Evolutionary conservation across 2,113 vertebrate species (phyloP).

Genomic region (Oxygymnocypris stewartii): DNA sequence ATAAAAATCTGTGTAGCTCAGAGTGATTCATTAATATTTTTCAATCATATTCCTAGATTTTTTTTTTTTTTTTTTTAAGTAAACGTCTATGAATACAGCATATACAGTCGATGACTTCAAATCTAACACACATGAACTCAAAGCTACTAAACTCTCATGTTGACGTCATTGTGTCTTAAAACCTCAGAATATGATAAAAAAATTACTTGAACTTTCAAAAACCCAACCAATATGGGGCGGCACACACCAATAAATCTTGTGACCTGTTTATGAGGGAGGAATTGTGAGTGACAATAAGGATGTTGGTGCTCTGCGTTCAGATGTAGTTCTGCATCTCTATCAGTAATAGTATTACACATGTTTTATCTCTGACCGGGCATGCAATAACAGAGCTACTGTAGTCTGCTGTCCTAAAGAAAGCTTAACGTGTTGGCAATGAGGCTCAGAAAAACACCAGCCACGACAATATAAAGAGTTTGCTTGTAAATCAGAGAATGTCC

Average conservation of each 20-base stretch:
- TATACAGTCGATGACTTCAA: neutral
- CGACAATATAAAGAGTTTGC: constrained; percentile 25
- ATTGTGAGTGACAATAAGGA: constrained; percentile 13
- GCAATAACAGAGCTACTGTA: neutral
- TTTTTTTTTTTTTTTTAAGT: too few relatives aligned
- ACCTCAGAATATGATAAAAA: neutral
- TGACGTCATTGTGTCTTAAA: neutral
- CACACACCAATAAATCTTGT: neutral
- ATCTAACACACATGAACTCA: neutral
- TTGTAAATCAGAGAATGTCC: constrained; percentile 11
- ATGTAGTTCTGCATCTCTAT: neutral
- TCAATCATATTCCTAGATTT: neutral
- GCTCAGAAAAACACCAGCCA: neutral
- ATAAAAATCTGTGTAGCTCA: neutral
- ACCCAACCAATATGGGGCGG: neutral
- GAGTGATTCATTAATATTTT: neutral
- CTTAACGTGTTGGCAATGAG: neutral
- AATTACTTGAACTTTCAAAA: neutral
- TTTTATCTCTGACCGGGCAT: neutral
- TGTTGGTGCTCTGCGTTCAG: neutral
- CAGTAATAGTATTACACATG: neutral
- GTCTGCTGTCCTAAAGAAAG: neutral
- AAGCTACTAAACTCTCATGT: neutral
- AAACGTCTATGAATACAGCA: neutral
- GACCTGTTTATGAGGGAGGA: neutral